Evolutionary conservation across 1,140 invertebrate species (phyloP).

Genomic region (Bombus difficillimus): DNA sequence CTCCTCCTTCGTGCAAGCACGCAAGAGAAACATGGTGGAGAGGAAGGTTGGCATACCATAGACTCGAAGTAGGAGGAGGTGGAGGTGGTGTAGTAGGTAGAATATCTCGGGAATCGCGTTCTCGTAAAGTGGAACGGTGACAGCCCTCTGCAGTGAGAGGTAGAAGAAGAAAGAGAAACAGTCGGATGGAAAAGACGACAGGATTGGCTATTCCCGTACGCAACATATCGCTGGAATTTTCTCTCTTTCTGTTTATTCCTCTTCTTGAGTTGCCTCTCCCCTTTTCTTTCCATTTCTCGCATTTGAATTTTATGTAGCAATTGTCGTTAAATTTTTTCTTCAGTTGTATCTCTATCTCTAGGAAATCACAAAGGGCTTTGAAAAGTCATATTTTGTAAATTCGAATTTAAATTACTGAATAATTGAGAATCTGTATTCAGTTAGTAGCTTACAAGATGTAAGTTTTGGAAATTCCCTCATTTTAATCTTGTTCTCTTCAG

Average conservation of each 20-base stretch:
- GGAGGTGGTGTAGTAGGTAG: slow-evolving; percentile 67
- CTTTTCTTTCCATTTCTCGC: background rate
- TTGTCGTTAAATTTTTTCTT: background rate
- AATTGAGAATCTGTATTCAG: background rate
- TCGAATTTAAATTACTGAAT: background rate
- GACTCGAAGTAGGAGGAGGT: slow-evolving; percentile 46
- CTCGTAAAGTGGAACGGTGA: slow-evolving; percentile 73
- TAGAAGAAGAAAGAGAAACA: slow-evolving; percentile 38
- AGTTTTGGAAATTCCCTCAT: background rate
- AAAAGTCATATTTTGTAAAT: background rate
- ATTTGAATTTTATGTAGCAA: background rate
- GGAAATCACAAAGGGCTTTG: background rate
- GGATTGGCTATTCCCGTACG: slow-evolving; percentile 66
- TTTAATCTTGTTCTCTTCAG: background rate
- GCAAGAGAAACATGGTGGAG: slow-evolving; percentile 64
- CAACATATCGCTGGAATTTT: slow-evolving; percentile 45
- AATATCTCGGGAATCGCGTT: slow-evolving; percentile 73
- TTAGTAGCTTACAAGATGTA: background rate
- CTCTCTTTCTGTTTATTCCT: slow-evolving; percentile 8
- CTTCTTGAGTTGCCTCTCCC: background rate
- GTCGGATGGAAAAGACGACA: slow-evolving; percentile 21
- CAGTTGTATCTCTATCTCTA: background rate
- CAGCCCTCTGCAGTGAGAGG: slow-evolving; percentile 57
- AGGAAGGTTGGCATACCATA: slow-evolving; percentile 65
- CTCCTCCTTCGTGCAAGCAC: slow-evolving; percentile 62